Evolutionary conservation across 1,140 invertebrate species (phyloP), one percentile per base, ranked within the genome.

Genomic region (Muscidifurax raptorellus): DNA sequence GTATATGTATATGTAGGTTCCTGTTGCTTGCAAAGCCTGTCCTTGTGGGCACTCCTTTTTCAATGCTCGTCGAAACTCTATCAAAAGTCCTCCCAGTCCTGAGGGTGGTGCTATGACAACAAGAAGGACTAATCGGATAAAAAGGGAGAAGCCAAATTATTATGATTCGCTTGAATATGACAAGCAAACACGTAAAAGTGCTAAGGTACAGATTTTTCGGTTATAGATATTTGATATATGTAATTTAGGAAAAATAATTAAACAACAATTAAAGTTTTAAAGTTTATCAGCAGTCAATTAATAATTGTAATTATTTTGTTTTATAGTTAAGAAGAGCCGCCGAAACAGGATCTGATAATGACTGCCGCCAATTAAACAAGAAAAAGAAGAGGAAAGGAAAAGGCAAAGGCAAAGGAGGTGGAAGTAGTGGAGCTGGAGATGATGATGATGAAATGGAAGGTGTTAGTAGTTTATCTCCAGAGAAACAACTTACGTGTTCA

Each of bases 81-180:
- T 90, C 87, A 93, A 93, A 87, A 92, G 91, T 87, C 92, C 92
- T 77, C 92, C 92, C 7, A 93, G 92, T 88, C 92, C 93, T 64
- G 92, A 93, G n/a, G 83, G 86, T 75, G 91, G 92, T 32, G 90
- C 90, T 40, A 92, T 93, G 90, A 92, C 92, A 88, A 92, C 91
- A 40, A 90, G 96, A 67, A 92, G 96, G 83, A 97, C 96, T 0
- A 96, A 96, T 87, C 91, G 96, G 81, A 95, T 97, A 22, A 95
- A 96, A 88, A 91, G 96, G 79, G 95, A 96, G 82, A 96, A 97
- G 89, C 96, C 96, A 47, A 96, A 97, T 94, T 97, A 96, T 92
- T 97, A 97, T 87, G 96, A 97, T 94, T 95, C 96, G 12, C 94
- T 96, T 87, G 96, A 97, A 93, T 95, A 96, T 94, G 95, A 96